Evolutionary conservation across 2,113 vertebrate species (phyloP).

Genomic region (Prochilodus magdalenae): DNA sequence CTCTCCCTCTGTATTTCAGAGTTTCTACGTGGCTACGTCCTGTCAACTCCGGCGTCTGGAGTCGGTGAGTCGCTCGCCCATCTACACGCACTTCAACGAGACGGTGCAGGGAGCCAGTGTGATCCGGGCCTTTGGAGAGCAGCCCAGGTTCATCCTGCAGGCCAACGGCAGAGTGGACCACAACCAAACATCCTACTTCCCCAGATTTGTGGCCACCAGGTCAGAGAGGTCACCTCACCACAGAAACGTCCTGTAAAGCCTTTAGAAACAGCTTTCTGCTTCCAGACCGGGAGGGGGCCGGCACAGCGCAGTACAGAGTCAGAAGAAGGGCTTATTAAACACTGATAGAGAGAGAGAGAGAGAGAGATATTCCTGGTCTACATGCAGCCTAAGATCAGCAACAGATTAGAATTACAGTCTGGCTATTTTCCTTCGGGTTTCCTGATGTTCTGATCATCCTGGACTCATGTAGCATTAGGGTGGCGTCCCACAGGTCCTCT

Average conservation of each 20-base stretch:
- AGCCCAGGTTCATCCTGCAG: constrained; percentile 81
- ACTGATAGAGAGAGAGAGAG: too few species aligned
- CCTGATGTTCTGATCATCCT: too few species aligned
- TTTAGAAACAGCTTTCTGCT: not conserved
- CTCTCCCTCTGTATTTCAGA: constrained; percentile 67
- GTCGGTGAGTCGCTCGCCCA: constrained; percentile 86
- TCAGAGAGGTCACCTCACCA: constrained; percentile 58
- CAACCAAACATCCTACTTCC: constrained; percentile 86
- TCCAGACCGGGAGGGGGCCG: not conserved
- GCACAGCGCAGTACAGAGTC: not conserved
- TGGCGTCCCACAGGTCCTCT: too few species aligned
- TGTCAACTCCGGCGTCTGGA: constrained; percentile 91
- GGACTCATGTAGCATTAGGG: too few species aligned
- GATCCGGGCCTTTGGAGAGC: constrained; percentile 86
- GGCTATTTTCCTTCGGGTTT: too few species aligned
- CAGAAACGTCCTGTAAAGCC: not conserved
- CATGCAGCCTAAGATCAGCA: too few species aligned
- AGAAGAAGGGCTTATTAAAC: too few species aligned
- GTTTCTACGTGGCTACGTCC: constrained; percentile 88
- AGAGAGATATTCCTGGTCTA: too few species aligned
- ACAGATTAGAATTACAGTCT: too few species aligned
- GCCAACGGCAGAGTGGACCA: constrained; percentile 81
- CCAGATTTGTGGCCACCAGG: constrained; percentile 83
- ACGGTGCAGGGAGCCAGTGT: constrained; percentile 86
- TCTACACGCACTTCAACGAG: constrained; percentile 93